Evolutionary conservation across 2,113 vertebrate species (phyloP).

Genomic region (Desmodus rotundus): DNA sequence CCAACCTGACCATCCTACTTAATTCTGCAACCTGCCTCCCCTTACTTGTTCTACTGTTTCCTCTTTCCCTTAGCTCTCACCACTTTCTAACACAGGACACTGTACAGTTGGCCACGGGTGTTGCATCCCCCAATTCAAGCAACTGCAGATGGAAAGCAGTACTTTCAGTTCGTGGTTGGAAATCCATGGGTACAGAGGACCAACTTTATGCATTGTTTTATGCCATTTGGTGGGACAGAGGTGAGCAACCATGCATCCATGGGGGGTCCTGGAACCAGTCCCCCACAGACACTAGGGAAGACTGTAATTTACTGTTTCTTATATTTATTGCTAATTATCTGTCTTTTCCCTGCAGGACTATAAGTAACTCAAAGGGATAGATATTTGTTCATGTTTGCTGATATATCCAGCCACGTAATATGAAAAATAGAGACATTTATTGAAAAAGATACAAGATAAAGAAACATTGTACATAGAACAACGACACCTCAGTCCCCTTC

Average conservation of each 20-base stretch:
- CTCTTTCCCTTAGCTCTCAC: neutral
- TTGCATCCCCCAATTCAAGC: neutral
- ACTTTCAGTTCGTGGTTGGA: neutral
- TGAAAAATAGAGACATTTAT: no score
- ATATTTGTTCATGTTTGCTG: neutral
- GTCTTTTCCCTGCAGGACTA: neutral
- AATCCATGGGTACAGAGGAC: neutral
- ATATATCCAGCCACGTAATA: no score
- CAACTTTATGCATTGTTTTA: neutral
- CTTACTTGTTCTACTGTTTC: neutral
- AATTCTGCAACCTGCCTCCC: neutral
- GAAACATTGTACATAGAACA: no score
- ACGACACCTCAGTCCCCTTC: no score
- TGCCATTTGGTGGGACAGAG: neutral
- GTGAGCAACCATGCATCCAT: neutral
- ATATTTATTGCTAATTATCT: neutral
- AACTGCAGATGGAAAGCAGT: neutral
- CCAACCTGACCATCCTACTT: neutral
- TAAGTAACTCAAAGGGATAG: neutral
- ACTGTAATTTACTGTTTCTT: neutral
- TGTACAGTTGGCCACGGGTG: neutral
- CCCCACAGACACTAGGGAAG: neutral
- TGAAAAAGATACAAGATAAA: no score
- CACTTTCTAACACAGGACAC: neutral
- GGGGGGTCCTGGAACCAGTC: neutral